These are phyloP conservation scores for Scaptomyza montana DNA, from an alignment of 1,140 invertebrate species.

Conservation along the genomic window DNA sequence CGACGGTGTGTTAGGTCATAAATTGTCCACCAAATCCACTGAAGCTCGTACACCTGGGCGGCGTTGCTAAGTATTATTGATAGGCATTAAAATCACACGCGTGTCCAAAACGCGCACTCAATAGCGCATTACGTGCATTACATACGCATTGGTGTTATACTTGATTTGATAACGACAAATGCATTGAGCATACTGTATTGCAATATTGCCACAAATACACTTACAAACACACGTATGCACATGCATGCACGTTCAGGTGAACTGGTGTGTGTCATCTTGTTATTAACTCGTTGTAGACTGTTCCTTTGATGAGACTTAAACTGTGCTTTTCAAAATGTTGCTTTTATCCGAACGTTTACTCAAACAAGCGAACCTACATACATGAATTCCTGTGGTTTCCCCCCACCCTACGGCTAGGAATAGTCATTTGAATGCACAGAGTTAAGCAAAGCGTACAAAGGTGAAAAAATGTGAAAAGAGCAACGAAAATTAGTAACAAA, in stretches of 20 bases:
- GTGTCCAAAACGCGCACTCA: slow-evolving; percentile 66
- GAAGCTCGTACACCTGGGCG: slow-evolving; percentile 69
- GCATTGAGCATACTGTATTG: slow-evolving; percentile 2
- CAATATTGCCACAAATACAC: not conserved
- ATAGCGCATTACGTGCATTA: slow-evolving; percentile 56
- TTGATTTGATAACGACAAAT: slow-evolving; percentile 40
- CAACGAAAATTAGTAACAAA: slow-evolving; percentile 50
- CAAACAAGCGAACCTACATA: too few relatives aligned
- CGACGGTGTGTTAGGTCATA: slow-evolving; percentile 33
- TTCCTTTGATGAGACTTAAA: slow-evolving; percentile 34
- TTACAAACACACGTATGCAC: not conserved
- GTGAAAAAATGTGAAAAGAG: not conserved
- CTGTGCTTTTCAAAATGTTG: slow-evolving; percentile 59
- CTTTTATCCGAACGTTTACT: slow-evolving; percentile 51
- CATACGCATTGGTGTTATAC: slow-evolving; percentile 53
- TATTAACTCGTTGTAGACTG: slow-evolving; percentile 64
- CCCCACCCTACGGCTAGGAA: too few relatives aligned
- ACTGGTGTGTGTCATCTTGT: not conserved
- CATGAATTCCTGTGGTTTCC: too few relatives aligned
- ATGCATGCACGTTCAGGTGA: too few relatives aligned
- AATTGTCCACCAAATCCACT: slow-evolving; percentile 63
- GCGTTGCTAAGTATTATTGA: slow-evolving; percentile 68
- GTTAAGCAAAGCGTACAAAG: slow-evolving; percentile 10
- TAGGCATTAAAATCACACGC: slow-evolving; percentile 73
- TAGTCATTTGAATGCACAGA: too few relatives aligned